These are phyloP conservation scores for Netelia virgata DNA, from an alignment of 2,888 invertebrate genomes.

Conservation along the genomic window DNA sequence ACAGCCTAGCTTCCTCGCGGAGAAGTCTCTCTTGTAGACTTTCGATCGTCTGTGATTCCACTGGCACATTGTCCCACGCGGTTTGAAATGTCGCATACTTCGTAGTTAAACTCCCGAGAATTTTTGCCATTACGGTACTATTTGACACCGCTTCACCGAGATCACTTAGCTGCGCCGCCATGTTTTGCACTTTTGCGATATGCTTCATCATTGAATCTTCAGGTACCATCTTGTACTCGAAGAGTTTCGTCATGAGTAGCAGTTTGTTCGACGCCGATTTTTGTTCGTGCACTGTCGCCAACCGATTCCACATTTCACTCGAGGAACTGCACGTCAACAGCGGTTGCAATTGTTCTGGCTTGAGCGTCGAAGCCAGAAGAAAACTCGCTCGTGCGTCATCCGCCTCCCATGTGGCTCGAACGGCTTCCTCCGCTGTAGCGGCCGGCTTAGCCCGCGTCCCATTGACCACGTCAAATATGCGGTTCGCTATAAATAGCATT, in stretches of 20 bases:
- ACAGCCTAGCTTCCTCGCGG: constrained; percentile 33
- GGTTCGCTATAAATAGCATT: not conserved
- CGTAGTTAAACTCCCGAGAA: no score
- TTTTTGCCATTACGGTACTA: constrained; percentile 43
- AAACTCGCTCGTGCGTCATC: constrained; percentile 39
- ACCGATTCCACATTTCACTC: constrained; percentile 55
- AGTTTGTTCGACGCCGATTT: constrained; percentile 50
- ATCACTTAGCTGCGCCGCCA: constrained; percentile 26
- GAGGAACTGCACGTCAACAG: constrained; percentile 42
- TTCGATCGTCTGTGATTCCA: constrained; percentile 23
- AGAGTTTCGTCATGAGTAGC: constrained; percentile 19
- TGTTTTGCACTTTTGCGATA: constrained; percentile 18
- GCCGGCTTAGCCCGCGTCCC: constrained; percentile 15
- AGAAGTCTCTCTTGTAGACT: constrained; percentile 33
- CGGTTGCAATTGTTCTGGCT: constrained; percentile 27
- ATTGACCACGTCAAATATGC: not conserved
- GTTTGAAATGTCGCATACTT: constrained; percentile 46
- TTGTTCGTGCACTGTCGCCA: constrained; percentile 37
- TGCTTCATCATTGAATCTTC: constrained; percentile 21
- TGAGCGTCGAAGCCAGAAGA: constrained; percentile 26
- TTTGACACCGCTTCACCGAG: constrained; percentile 25
- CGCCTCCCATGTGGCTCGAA: not conserved
- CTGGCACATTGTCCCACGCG: constrained; percentile 9
- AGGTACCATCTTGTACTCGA: constrained; percentile 44
- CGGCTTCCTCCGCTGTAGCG: not conserved